A percentile compares a stretch with the other conserved stretches of the same genome.
Conservation (phyloP, 2,797 vertebrate genomes). For the Onychomys torridus region DNA sequence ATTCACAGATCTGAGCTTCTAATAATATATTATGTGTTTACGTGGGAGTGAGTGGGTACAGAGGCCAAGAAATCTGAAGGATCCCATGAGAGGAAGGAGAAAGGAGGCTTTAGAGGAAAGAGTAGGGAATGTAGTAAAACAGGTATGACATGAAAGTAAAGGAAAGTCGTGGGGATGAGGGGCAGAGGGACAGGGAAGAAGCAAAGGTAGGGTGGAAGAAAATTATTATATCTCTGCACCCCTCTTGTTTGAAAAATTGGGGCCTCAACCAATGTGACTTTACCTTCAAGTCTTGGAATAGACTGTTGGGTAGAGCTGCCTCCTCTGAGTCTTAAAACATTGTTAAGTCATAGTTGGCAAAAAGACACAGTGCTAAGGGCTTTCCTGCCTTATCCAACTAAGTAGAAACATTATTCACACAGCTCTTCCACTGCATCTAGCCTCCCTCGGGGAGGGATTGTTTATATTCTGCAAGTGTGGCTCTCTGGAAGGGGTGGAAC, state of each 20-base stretch:
- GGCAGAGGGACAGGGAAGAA: background rate
- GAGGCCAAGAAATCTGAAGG: background rate
- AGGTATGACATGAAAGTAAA: background rate
- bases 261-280: background rate
- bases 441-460: constrained; percentile 25
- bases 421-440: constrained; percentile 34
- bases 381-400: constrained; percentile 30
- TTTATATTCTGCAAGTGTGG: constrained; percentile 23
- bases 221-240: constrained; percentile 73
- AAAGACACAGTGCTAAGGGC: background rate
- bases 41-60: background rate
- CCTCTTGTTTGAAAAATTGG: background rate
- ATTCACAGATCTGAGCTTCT: background rate
- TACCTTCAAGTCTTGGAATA: background rate
- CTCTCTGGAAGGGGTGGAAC: background rate
- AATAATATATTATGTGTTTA: background rate
- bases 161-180: background rate
- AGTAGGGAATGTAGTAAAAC: background rate
- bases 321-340: constrained; percentile 23
- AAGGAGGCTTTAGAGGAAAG: background rate
- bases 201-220: constrained; percentile 62
- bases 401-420: constrained; percentile 40
- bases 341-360: background rate
- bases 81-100: background rate
- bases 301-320: background rate